These are phyloP conservation scores for Adelognathus sp. DNA, from an alignment of 2,888 invertebrate genomes.

Conservation along the genomic window DNA sequence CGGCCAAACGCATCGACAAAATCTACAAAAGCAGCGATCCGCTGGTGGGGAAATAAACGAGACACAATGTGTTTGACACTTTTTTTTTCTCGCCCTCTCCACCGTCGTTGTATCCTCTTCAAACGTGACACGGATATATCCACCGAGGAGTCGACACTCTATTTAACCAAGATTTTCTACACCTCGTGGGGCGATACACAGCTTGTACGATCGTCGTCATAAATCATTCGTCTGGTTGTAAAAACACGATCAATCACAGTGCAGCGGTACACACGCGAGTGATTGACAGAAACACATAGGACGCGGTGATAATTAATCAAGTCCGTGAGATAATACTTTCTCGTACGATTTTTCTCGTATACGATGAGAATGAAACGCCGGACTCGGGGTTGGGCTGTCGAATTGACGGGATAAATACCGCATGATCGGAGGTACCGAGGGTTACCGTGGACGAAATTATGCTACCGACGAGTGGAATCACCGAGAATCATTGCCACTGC, in stretches of 20 bases:
- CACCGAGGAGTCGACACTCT: slow-evolving; percentile 7
- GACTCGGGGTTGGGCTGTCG: slow-evolving; percentile 23
- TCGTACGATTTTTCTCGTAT: slow-evolving; percentile 30
- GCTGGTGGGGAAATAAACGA: slow-evolving; percentile 32
- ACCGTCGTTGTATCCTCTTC: too few relatives aligned
- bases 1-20: not conserved
- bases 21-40: slow-evolving; percentile 15
- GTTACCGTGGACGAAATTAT: slow-evolving; percentile 31
- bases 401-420: slow-evolving; percentile 58
- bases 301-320: slow-evolving; percentile 49
- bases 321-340: slow-evolving; percentile 41
- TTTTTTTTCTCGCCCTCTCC: not conserved
- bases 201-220: slow-evolving; percentile 27
- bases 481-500: slow-evolving; percentile 12
- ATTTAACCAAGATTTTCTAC: slow-evolving; percentile 29
- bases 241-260: slow-evolving; percentile 40
- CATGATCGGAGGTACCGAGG: not conserved
- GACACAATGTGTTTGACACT: slow-evolving; percentile 23
- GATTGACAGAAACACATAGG: slow-evolving; percentile 53
- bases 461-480: slow-evolving; percentile 59
- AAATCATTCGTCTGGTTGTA: slow-evolving; percentile 48
- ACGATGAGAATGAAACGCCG: slow-evolving; percentile 7
- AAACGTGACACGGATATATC: slow-evolving; percentile 33
- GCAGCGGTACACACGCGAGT: slow-evolving; percentile 11
- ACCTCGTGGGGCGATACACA: not conserved